Evolutionary conservation across 2,113 vertebrate species (phyloP), one percentile per base, ranked within the genome.

Genomic region (Physeter macrocephalus): DNA sequence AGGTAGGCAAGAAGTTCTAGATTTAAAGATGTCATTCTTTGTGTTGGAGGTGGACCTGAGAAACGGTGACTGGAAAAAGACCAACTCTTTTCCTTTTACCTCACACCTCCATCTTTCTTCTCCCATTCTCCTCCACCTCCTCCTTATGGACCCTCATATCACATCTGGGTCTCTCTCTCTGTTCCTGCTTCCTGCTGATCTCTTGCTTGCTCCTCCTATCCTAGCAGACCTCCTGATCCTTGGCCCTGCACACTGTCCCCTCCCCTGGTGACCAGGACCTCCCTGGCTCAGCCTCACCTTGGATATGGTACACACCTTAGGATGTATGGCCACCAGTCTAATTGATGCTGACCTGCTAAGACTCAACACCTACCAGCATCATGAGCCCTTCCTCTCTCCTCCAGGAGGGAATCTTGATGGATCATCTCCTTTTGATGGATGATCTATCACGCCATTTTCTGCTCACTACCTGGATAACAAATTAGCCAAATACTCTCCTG

Each of bases 271-370:
- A 39, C 21, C 43, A n/a, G 27, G 3, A 36, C 21, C 34, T 84
- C 17, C 8, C 13, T 6, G 36, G 10, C 62, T 46, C 54, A 72
- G 21, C 3, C 3, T 90, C 2, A 0, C 72, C 31, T 52, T 49
- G 52, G 81, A 25, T 52, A 5, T 3, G 3, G 31, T 3, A 17
- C 3, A 3, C 8, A 17, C 11, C 25, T 46, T 2, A 36, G 14
- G n/a, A 6, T 85, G 52, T 12, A 5, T 2, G 3, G 57, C 31
- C 52, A 18, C 31, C 23, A 27, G 34, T 85, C 21, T 88, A 41
- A 4, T 10, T 1, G 27, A 21, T 11, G 18, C 8, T 27, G 34
- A 74, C 54, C 34, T 78, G 75, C 34, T 17, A 21, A 81, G 29
- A 12, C n/a, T 34, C 6, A 3, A 10, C 6, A 52, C 6, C 7